Conservation (phyloP, 1,140 invertebrate species). For the Orius insidiosus region DNA sequence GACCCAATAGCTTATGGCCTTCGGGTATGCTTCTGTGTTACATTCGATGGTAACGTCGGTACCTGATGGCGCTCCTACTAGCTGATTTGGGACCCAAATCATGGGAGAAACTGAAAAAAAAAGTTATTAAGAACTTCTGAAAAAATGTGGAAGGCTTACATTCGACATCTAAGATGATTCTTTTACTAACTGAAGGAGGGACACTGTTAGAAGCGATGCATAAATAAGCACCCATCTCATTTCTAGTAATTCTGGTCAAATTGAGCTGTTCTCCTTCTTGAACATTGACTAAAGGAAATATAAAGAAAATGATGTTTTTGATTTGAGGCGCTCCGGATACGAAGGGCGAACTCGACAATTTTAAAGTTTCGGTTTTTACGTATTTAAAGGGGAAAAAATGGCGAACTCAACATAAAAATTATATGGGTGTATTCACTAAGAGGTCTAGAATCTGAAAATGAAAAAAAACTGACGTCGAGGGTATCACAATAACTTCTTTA, state of each 20-base stretch:
- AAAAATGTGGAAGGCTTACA: slow-evolving; percentile 19
- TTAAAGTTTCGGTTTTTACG: no score
- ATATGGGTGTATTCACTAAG: no score
- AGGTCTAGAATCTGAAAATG: no score
- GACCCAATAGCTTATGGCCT: slow-evolving; percentile 83
- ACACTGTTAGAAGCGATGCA: slow-evolving; percentile 76
- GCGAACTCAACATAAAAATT: no score
- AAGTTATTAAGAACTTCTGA: background rate
- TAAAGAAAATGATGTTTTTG: background rate
- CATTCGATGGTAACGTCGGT: slow-evolving; percentile 85
- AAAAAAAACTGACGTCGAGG: no score
- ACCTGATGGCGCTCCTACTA: slow-evolving; percentile 71
- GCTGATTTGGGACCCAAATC: slow-evolving; percentile 81
- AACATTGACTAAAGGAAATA: slow-evolving; percentile 33
- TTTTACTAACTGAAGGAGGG: slow-evolving; percentile 72
- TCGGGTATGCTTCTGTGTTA: slow-evolving; percentile 80
- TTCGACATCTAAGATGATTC: slow-evolving; percentile 23
- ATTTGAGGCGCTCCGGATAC: no score
- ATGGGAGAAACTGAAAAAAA: slow-evolving; percentile 59
- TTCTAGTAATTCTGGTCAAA: slow-evolving; percentile 59
- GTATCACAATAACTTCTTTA: no score
- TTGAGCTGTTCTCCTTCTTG: slow-evolving; percentile 50
- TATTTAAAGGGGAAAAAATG: no score
- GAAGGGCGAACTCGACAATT: no score
- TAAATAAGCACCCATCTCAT: slow-evolving; percentile 76